A percentile compares a stretch with the other conserved stretches of the same genome.
phyloP scores from a whole-genome alignment of 1,140 invertebrate species.

The Centruroides vittatus region DNA sequence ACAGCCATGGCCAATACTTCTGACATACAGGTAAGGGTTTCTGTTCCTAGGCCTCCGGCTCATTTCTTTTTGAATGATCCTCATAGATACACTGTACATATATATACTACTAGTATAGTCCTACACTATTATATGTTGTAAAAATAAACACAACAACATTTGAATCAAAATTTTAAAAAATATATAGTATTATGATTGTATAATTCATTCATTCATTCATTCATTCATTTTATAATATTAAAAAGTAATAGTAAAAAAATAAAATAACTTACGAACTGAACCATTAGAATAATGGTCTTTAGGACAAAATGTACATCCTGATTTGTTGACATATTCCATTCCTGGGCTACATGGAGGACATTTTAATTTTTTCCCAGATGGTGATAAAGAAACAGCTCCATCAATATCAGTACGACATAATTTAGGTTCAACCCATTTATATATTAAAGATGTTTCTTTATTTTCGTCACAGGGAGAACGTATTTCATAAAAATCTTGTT shows the following conservation, averaged over 20 bases:
- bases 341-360: conserved; percentile 44
- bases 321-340: conserved; percentile 29
- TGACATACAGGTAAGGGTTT: too few species aligned
- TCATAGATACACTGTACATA: too few species aligned
- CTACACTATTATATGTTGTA: too few species aligned
- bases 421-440: conserved; percentile 40
- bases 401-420: conserved; percentile 34
- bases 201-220: too few species aligned
- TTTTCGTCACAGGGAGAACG: conserved; percentile 36
- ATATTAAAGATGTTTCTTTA: conserved; percentile 33
- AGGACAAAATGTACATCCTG: conserved; percentile 31
- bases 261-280: conserved; percentile 24
- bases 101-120: too few species aligned
- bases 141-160: too few species aligned
- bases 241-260: not conserved
- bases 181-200: too few species aligned
- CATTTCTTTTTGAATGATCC: too few species aligned
- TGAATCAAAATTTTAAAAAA: too few species aligned
- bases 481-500: conserved; percentile 39
- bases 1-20: too few species aligned
- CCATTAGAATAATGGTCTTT: conserved; percentile 29
- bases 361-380: conserved; percentile 21
- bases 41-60: too few species aligned
- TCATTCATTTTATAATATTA: too few species aligned
- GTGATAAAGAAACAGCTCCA: conserved; percentile 30